phyloP scores from a whole-genome alignment of 2,113 vertebrate species.

The Cyprinodon brontotheroides region DNA sequence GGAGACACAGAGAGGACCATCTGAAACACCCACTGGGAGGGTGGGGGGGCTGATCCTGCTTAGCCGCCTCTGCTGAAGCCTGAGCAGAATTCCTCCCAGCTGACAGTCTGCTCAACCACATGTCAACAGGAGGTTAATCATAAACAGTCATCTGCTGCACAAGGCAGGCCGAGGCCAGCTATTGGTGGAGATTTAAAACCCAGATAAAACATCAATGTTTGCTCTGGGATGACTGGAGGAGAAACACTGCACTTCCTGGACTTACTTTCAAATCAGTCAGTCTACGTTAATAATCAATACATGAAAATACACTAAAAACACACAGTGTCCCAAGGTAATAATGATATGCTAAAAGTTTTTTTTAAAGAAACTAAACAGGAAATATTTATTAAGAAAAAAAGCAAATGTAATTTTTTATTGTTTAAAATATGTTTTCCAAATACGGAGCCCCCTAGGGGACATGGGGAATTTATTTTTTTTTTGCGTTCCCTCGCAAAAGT shows the following conservation, averaged over 20 bases:
- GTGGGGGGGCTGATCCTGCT: slow-evolving; percentile 27
- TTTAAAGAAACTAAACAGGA: too few species aligned
- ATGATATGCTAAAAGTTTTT: too few species aligned
- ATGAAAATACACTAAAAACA: too few species aligned
- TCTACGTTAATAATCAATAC: too few species aligned
- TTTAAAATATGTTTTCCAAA: too few species aligned
- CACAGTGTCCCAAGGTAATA: too few species aligned
- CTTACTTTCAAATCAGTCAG: too few species aligned
- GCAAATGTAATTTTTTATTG: too few species aligned
- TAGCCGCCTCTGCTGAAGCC: slow-evolving; percentile 74
- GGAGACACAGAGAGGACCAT: slow-evolving; percentile 39
- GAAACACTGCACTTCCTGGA: not conserved
- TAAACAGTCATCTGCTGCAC: slow-evolving; percentile 44
- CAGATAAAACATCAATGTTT: slow-evolving; percentile 11
- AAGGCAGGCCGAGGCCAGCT: slow-evolving; percentile 31
- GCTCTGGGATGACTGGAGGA: not conserved
- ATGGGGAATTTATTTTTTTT: too few species aligned
- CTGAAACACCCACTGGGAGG: slow-evolving; percentile 36
- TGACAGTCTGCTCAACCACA: slow-evolving; percentile 17
- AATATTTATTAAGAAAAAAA: too few species aligned
- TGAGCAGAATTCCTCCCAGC: slow-evolving; percentile 63
- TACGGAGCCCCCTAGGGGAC: too few species aligned
- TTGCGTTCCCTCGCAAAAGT: too few species aligned
- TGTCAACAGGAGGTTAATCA: slow-evolving; percentile 50
- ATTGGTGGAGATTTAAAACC: not conserved